Evolutionary conservation across 2,888 invertebrate genomes (phyloP).

Genomic region (Quadriops clusia): DNA sequence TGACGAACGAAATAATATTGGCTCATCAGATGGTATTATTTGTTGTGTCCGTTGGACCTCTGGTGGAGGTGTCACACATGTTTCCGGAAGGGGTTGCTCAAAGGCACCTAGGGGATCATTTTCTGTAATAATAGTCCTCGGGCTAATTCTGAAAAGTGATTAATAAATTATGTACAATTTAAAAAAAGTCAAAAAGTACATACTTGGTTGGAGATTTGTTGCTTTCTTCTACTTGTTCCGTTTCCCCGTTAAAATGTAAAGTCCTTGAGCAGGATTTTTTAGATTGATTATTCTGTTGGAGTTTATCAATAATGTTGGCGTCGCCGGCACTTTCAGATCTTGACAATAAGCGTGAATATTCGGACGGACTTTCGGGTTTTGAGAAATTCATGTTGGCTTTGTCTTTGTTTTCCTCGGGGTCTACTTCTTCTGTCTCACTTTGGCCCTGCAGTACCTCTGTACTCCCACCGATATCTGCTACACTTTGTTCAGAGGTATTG

Average conservation of each 20-base stretch:
- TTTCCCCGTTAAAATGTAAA: conserved; percentile 45
- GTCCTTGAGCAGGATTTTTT: conserved; percentile 44
- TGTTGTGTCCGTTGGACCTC: no score
- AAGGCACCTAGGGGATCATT: conserved; percentile 88
- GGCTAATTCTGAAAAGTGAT: conserved; percentile 44
- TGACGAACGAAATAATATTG: conserved; percentile 48
- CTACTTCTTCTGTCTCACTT: conserved; percentile 10
- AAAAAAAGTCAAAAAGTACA: conserved; percentile 13
- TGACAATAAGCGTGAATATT: conserved; percentile 44
- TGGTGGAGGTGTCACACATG: conserved; percentile 23
- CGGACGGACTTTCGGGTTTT: conserved; percentile 44
- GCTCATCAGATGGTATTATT: conserved; percentile 54
- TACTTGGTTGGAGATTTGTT: conserved; percentile 45
- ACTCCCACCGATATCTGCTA: conserved; percentile 19
- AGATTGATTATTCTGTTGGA: conserved; percentile 41
- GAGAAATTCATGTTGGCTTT: conserved; percentile 17
- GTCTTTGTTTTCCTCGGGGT: conserved; percentile 11
- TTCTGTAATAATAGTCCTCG: conserved; percentile 75
- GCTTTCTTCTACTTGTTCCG: conserved; percentile 32
- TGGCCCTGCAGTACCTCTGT: conserved; percentile 15
- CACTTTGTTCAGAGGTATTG: conserved; percentile 21
- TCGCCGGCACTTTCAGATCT: conserved; percentile 70
- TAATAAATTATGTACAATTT: conserved; percentile 2
- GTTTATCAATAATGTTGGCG: conserved; percentile 60
- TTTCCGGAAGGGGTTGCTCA: conserved; percentile 27